These are phyloP conservation scores for Anisognathus igniventris DNA, from an alignment of 2,797 vertebrate genomes.

Conservation along the genomic window DNA sequence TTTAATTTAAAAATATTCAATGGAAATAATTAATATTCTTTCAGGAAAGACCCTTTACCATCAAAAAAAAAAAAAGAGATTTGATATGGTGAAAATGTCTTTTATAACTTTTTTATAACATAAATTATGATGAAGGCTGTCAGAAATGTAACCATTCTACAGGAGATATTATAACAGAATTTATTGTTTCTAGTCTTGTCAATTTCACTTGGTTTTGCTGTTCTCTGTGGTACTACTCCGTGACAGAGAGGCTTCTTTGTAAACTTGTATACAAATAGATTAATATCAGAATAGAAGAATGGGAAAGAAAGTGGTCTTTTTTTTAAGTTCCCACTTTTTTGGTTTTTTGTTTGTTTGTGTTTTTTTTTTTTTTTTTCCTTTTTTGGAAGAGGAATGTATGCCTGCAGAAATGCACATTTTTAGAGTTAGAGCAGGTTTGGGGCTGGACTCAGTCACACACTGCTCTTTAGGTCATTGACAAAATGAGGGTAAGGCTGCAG, in stretches of 20 bases:
- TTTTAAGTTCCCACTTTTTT: rapidly evolving
- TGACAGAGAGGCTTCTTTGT: neutral
- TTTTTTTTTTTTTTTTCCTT: rapidly evolving
- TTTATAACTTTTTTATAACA: neutral
- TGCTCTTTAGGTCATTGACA: neutral
- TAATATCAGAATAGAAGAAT: neutral
- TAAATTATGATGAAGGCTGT: neutral
- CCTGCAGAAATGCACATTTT: neutral
- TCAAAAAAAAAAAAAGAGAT: neutral
- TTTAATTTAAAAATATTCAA: neutral
- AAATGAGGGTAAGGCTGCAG: neutral
- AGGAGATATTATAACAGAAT: neutral
- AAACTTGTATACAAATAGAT: neutral
- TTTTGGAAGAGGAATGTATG: neutral
- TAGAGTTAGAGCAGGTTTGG: neutral
- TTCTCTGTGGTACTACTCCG: neutral
- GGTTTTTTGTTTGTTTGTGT: neutral
- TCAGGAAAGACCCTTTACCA: neutral
- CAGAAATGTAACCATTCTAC: neutral
- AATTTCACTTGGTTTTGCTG: neutral
- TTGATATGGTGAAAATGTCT: neutral
- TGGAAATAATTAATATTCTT: neutral
- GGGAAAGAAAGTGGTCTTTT: neutral
- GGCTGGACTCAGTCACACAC: neutral
- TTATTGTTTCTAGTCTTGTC: neutral